phyloP scores from a whole-genome alignment of 2,113 vertebrate species.

The Chlorodrepanis virens region DNA sequence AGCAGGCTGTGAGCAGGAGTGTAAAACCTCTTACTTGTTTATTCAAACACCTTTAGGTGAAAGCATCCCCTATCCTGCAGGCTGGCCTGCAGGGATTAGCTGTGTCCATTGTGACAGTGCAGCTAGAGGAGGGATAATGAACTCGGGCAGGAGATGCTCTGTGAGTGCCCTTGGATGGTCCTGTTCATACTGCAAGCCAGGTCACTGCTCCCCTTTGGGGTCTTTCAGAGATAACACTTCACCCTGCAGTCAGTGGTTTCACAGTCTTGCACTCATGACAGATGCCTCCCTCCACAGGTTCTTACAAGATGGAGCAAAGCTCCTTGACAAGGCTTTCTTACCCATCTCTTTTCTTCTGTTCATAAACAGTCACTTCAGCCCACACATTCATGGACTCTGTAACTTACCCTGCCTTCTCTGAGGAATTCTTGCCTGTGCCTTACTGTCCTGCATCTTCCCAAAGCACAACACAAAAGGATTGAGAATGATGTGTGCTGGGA shows the following conservation, averaged over 20 bases:
- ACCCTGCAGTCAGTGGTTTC: neutral
- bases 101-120: neutral
- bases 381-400: neutral
- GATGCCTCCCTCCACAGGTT: neutral
- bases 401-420: neutral
- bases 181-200: neutral
- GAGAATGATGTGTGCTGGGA: neutral
- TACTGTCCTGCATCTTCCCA: neutral
- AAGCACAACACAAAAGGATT: neutral
- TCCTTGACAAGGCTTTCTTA: neutral
- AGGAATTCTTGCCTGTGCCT: neutral
- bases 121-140: neutral
- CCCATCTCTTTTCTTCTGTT: neutral
- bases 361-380: neutral
- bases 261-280: accelerated
- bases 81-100: neutral
- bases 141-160: neutral
- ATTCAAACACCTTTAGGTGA: neutral
- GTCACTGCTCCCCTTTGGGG: neutral
- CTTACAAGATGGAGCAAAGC: neutral
- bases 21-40: neutral
- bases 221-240: neutral
- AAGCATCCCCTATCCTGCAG: neutral
- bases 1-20: neutral
- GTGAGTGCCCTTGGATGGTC: neutral